Evolutionary conservation across 2,888 invertebrate genomes (phyloP).

Genomic region (Pteria penguin): DNA sequence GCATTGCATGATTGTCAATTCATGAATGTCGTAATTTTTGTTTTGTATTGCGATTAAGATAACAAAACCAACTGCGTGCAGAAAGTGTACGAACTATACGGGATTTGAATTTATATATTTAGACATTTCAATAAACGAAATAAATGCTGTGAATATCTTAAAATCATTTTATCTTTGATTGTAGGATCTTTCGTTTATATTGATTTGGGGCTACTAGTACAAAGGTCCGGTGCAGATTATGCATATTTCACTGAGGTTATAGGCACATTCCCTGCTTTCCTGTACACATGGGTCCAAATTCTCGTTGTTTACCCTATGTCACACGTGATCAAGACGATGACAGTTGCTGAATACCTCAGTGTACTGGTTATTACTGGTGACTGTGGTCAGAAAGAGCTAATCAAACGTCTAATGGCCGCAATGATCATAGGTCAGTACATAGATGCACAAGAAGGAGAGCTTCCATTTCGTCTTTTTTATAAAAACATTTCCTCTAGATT

Average conservation of each 20-base stretch:
- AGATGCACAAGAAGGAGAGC: no score
- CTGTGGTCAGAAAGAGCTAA: constrained; percentile 16
- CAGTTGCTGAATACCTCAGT: constrained; percentile 30
- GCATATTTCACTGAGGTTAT: constrained; percentile 18
- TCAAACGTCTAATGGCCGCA: constrained; percentile 16
- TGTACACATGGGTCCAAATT: constrained; percentile 22
- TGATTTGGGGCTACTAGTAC: constrained; percentile 34
- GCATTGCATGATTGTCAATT: no score
- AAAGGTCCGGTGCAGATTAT: constrained; percentile 28
- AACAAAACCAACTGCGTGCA: no score
- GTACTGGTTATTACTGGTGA: constrained; percentile 18
- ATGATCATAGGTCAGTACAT: constrained; percentile 27
- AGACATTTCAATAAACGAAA: no score
- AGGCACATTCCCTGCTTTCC: constrained; percentile 30
- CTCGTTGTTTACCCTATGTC: neutral
- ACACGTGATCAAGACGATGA: constrained; percentile 26
- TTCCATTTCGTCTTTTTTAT: no score
- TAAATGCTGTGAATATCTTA: no score
- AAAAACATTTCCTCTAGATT: no score
- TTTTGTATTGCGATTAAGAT: no score
- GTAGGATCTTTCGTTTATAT: constrained; percentile 34
- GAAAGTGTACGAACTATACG: no score
- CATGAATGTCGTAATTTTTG: no score
- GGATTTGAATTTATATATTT: no score
- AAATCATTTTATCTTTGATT: neutral